These are phyloP conservation scores for Synergus itoensis DNA, from an alignment of 2,888 invertebrate species.

Conservation along the genomic window DNA sequence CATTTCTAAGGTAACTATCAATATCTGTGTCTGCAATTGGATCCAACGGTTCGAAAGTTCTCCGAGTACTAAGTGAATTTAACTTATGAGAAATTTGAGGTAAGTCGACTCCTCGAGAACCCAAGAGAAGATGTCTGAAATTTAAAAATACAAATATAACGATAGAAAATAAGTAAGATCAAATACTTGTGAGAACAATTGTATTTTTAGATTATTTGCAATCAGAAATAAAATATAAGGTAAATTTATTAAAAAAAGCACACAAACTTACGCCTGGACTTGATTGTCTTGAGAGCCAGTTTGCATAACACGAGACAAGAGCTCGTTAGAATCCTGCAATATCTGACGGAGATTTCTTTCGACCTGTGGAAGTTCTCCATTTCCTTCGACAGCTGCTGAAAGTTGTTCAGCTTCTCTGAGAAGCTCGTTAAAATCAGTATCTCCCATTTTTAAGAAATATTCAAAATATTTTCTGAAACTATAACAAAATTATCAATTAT, in stretches of 20 bases:
- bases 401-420: conserved; percentile 95
- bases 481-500: not conserved
- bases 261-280: conserved; percentile 84
- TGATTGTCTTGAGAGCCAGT: conserved; percentile 93
- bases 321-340: conserved; percentile 92
- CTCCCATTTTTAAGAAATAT: conserved; percentile 63
- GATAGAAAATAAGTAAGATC: conserved; percentile 19
- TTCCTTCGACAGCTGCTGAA: conserved; percentile 92
- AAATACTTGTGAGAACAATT: conserved; percentile 36
- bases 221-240: conserved; percentile 26
- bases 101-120: conserved; percentile 94
- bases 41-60: conserved; percentile 93
- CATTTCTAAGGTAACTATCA: conserved; percentile 93
- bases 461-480: not conserved
- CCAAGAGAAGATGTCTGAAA: conserved; percentile 90
- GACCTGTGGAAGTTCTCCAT: conserved; percentile 90
- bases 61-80: conserved; percentile 91
- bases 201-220: conserved; percentile 24
- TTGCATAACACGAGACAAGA: conserved; percentile 92
- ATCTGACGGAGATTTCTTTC: conserved; percentile 95
- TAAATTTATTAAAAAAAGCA: not conserved
- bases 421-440: conserved; percentile 89
- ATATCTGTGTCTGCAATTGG: conserved; percentile 95
- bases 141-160: conserved; percentile 24
- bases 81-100: conserved; percentile 96